Percentiles rank a stretch among this genome's conserved stretches.
These are phyloP conservation scores for Volucella zonaria DNA, from an alignment of 2,888 invertebrate genomes.

Conservation along the genomic window DNA sequence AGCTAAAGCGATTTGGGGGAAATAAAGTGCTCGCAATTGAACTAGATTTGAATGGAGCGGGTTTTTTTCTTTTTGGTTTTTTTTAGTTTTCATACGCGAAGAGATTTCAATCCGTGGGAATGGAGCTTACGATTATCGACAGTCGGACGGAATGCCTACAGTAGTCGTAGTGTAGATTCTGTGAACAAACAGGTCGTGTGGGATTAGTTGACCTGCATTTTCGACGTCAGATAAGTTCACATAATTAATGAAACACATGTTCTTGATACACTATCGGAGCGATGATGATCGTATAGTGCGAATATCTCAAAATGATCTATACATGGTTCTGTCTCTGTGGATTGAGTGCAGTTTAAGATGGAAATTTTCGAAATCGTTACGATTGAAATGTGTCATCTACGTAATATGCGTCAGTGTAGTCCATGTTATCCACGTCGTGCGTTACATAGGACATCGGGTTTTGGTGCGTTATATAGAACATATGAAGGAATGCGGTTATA, in stretches of 20 bases:
- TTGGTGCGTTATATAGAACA: too few species aligned
- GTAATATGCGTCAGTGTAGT: too few species aligned
- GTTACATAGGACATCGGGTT: too few species aligned
- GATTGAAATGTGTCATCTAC: too few species aligned
- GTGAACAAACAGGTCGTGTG: conserved; percentile 61
- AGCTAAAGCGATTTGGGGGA: conserved; percentile 70
- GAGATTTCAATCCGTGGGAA: conserved; percentile 64
- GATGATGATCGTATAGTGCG: conserved; percentile 3
- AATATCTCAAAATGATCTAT: background rate
- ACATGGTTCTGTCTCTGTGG: too few species aligned
- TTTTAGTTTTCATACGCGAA: conserved; percentile 12
- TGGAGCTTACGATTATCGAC: conserved; percentile 49
- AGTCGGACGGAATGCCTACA: conserved; percentile 15
- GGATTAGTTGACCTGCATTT: conserved; percentile 71
- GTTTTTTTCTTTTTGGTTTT: conserved; percentile 17
- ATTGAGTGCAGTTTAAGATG: too few species aligned
- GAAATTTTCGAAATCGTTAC: too few species aligned
- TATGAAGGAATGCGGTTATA: too few species aligned
- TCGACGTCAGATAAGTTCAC: conserved; percentile 59
- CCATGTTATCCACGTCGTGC: too few species aligned
- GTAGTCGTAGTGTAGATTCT: conserved; percentile 45
- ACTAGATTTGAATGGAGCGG: conserved; percentile 68
- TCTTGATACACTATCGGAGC: conserved; percentile 16
- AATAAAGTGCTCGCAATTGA: conserved; percentile 54
- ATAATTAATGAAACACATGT: conserved; percentile 68